These are phyloP conservation scores for Colostygia pectinataria DNA, from an alignment of 2,888 invertebrate species.

Conservation along the genomic window DNA sequence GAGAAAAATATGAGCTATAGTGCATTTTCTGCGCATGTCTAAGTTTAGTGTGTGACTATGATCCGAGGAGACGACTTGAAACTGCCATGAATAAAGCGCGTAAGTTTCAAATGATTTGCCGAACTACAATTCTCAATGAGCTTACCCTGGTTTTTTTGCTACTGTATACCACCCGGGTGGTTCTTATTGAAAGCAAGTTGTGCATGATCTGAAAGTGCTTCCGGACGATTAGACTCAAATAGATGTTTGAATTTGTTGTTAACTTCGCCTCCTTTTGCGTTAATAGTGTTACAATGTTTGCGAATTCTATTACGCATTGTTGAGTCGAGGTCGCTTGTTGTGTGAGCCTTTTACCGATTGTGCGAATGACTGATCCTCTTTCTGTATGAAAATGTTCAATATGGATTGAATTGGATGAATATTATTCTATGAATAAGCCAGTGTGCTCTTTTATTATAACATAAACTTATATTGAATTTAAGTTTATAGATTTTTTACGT, in stretches of 20 bases:
- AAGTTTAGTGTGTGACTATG: slow-evolving; percentile 72
- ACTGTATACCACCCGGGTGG: slow-evolving; percentile 69
- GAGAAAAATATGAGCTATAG: slow-evolving; percentile 74
- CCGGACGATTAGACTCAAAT: slow-evolving; percentile 77
- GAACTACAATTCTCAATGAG: slow-evolving; percentile 16
- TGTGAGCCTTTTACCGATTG: slow-evolving; percentile 65
- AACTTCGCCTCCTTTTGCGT: slow-evolving; percentile 79
- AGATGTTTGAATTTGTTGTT: slow-evolving; percentile 81
- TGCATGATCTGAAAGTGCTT: slow-evolving; percentile 74
- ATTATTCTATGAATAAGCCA: slow-evolving; percentile 2
- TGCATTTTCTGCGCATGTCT: slow-evolving; percentile 59
- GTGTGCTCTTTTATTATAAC: slow-evolving; percentile 1
- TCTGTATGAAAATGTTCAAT: slow-evolving; percentile 37
- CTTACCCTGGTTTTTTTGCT: slow-evolving; percentile 27
- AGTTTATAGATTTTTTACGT: not conserved
- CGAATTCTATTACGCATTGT: slow-evolving; percentile 81
- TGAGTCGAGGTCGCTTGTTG: slow-evolving; percentile 60
- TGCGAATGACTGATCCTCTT: slow-evolving; percentile 68
- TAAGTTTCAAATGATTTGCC: slow-evolving; percentile 50
- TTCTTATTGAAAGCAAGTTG: slow-evolving; percentile 61
- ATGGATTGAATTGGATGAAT: slow-evolving; percentile 13
- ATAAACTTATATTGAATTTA: not conserved
- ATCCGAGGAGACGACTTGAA: slow-evolving; percentile 60
- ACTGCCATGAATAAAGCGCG: slow-evolving; percentile 76
- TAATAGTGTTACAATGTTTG: slow-evolving; percentile 81